Conservation (phyloP, 1,140 invertebrate species). For the Mizuhopecten yessoensis region DNA sequence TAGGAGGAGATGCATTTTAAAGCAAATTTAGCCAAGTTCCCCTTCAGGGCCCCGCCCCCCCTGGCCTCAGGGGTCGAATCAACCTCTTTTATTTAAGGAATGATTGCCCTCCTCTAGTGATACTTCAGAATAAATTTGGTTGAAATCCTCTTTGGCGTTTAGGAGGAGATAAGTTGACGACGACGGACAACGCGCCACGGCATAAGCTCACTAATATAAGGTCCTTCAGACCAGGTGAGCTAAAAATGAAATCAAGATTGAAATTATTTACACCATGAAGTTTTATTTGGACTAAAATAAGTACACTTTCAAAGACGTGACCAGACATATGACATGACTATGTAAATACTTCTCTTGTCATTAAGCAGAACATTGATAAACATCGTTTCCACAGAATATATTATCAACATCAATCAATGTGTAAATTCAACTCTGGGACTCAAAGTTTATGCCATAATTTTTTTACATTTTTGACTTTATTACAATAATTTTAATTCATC, state of each 20-base stretch:
- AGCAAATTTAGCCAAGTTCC: too few relatives aligned
- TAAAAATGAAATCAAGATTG: not conserved
- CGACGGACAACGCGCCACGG: too few relatives aligned
- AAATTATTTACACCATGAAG: conserved; percentile 26
- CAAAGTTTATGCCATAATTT: not conserved
- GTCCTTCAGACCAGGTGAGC: not conserved
- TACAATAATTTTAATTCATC: not conserved
- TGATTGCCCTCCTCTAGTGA: too few relatives aligned
- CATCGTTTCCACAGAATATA: not conserved
- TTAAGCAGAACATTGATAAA: not conserved
- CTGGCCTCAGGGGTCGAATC: too few relatives aligned
- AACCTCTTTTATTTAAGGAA: too few relatives aligned
- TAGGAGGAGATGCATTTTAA: too few relatives aligned
- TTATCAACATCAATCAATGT: not conserved
- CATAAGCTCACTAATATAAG: not conserved
- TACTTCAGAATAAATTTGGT: too few relatives aligned
- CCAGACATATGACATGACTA: not conserved
- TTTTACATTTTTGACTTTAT: not conserved
- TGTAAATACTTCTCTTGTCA: not conserved
- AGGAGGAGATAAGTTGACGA: too few relatives aligned
- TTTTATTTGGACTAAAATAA: conserved; percentile 40
- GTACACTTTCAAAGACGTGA: conserved; percentile 38
- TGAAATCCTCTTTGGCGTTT: too few relatives aligned
- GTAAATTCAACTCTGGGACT: not conserved
- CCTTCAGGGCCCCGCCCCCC: too few relatives aligned